Base-by-base conservation (phyloP, 92 coral and sea anemone genomes). In the Ricordea florida region DNA sequence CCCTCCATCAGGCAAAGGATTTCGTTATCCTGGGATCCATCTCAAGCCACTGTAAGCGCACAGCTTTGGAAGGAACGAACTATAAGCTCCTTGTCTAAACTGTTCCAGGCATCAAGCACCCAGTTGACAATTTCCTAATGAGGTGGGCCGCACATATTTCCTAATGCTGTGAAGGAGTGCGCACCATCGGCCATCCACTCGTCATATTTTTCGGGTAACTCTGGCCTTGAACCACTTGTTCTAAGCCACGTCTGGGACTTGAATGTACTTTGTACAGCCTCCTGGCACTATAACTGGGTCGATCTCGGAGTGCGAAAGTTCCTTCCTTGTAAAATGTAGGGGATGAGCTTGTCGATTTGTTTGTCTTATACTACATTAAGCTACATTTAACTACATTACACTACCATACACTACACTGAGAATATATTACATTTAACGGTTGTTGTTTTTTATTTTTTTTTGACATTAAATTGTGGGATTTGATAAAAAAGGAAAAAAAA, bases 161-260 rank as follows among this genome's bases (percentile, higher is more conserved):
- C 66, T 59, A 70, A 57, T 30, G 60, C 35, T 36, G 57, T 27
- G 27, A 40, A 60, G 14, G 65, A 70, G 42, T 71, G 66, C 24
- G 55, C 78, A 3, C 66, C 56, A 24, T 55, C 78, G 44, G 80
- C 80, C 71, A 73, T 74, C 49, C 80, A 74, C 0, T 41, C 79
- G 22, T 74, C 80, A 13, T 72, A 72, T 42, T 72, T 72, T 46
- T 56, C 68, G 1, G 44, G 63, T 69, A 3, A 72, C 69, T 57
- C 48, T 74, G 59, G 80, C 80, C 71, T 59, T 74, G 10, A 74
- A 74, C 47, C 69, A 70, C 80, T 74, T 59, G 20, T 74, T 74
- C 71, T 59, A 74, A 21, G 60, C 80, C 68, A 60, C 60, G 27
- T 53, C 68, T 24, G 74, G 74, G 45, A 58, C 74, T 66, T 66